Evolutionary conservation across 2,888 invertebrate species (phyloP), one percentile per base, ranked within the genome.

Genomic region (Campoplex capitator): DNA sequence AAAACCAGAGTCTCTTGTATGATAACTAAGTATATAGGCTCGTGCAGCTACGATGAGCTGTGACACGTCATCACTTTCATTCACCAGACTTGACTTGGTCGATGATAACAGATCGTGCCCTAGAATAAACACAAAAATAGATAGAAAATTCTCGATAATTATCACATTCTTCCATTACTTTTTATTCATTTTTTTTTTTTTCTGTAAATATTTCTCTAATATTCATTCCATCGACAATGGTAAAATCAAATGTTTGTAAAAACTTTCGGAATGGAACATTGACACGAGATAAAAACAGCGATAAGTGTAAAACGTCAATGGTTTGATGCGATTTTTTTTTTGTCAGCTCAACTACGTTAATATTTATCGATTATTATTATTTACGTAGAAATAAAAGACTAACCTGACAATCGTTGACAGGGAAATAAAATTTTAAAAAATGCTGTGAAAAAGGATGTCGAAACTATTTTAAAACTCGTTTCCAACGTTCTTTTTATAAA

Each of bases 1-100:
- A 62, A 23, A 23, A 23, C 23, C 23, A n/a, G 23, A 23, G 23
- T 23, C 23, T 23, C 23, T 23, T 23, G 23, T 23, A 23, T 23
- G 23, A 79, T 71, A 48, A 58, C 58, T 42, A 51, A 48, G 45
- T 35, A 48, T 42, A 38, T 42, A 51, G 28, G 45, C 32, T 54
- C 58, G 56, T 70, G 70, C 51, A 74, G 73, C 65, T 73, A 75
- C 83, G 76, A 73, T 38, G 56, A 48, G 56, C 67, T 18, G 54
- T 18, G 54, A 62, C 51, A 68, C 83, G 51, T 81, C 83, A 80
- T 83, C 86, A 76, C 83, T 80, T 81, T 81, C 86, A 81, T 80
- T 86, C 86, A 84, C 80, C 62, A 58, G 73, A 67, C 62, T 54
- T 35, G 13, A 54, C 80, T 77, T 73, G 48, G 80, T 67, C 67